phyloP scores from a whole-genome alignment of 2,888 invertebrate species.

The Hirtodrosophila cameraria region DNA sequence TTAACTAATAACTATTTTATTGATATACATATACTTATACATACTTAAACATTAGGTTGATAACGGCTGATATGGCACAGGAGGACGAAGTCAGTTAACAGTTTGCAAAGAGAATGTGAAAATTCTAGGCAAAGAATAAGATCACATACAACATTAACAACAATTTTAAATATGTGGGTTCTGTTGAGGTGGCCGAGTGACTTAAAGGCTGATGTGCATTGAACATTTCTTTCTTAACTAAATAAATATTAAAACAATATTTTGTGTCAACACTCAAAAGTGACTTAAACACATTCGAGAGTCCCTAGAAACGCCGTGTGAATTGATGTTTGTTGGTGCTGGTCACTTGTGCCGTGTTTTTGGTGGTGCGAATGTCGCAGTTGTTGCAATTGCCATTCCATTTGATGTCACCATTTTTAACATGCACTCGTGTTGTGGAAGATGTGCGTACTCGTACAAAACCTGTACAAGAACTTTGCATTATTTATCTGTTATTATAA shows the following conservation, averaged over 20 bases:
- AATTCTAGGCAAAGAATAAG: too few species aligned
- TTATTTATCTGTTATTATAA: neutral
- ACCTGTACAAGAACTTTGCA: constrained; percentile 14
- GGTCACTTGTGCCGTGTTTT: constrained; percentile 42
- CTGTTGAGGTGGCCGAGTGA: too few species aligned
- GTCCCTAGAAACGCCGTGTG: constrained; percentile 19
- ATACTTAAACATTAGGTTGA: neutral
- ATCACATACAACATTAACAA: too few species aligned
- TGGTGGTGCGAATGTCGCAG: constrained; percentile 48
- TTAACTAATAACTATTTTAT: too few species aligned
- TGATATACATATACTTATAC: too few species aligned
- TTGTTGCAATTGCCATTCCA: constrained; percentile 48
- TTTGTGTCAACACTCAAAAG: neutral
- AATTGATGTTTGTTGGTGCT: constrained; percentile 6
- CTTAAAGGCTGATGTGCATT: too few species aligned
- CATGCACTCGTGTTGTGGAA: constrained; percentile 1
- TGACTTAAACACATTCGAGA: neutral
- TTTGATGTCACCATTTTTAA: constrained; percentile 43
- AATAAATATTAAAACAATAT: constrained; percentile 42
- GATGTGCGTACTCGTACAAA: constrained; percentile 23
- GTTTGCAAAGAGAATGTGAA: too few species aligned
- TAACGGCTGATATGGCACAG: too few species aligned
- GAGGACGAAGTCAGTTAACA: too few species aligned
- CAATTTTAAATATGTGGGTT: too few species aligned
- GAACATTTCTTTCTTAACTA: neutral